Base-by-base conservation (phyloP, 2,888 invertebrate genomes). In the Drosophila nr. fundita region DNA sequence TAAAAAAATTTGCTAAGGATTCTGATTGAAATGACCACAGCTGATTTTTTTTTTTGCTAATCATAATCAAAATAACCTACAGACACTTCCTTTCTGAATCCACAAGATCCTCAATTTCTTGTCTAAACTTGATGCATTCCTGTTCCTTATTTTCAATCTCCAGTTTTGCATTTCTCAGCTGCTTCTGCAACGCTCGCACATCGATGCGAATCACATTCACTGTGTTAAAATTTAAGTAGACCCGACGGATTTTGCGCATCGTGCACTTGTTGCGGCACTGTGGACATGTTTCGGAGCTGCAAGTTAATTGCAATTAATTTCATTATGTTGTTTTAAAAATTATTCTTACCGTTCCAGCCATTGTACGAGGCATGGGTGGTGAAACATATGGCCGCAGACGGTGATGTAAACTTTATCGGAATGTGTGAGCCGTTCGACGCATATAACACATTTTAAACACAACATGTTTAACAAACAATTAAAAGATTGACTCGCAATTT, bases 311-410 rank as follows among this genome's bases (percentile, higher is more conserved):
- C 7, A 15, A 4, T 87, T 27, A 27, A 34, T 11, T 42, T 21
- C 24, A 30, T 27, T n/a, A 27, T 21, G n/a, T 32, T 42, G 50
- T 27, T 3, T 27, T 1, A 24, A 36, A 54, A 11, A 0, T 18
- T 52, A 27, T 15, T 11, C 32, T 86, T 93, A 96, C 96, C 96
- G 95, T 88, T 95, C 95, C 62, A 96, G 93, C 96, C 96, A 96
- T 87, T 95, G 94, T 45, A 93, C 92, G 11, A 96, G 92, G 84
- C 96, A 96, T 24, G 92, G 89, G 78, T 94, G 94, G 85, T 96
- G 96, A 84, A 96, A 96, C 83, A 96, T 92, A 90, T 96, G 96
- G 0, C 96, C 96, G 92, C 96, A 96, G 88, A 94, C 94, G 11
- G 96, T 96, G 52, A 94, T 94, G 87, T 94, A 94, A 11, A 95